Percentiles rank a stretch among this genome's conserved stretches.
Conservation (phyloP, 2,113 vertebrate species). For the Fregetta grallaria region DNA sequence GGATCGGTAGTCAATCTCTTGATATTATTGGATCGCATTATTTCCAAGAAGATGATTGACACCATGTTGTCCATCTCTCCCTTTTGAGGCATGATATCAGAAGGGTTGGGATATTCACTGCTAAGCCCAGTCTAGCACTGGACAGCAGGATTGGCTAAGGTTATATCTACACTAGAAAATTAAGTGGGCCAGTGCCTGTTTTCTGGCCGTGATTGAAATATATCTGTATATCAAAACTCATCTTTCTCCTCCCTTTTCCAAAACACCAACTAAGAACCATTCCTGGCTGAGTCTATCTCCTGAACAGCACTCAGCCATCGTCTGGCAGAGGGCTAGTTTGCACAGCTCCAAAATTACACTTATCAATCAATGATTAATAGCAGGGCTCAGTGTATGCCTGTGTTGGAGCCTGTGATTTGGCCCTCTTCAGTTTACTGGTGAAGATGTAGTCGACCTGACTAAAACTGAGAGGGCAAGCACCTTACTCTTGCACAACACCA, state of each 20-base stretch:
- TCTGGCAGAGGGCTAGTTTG: background rate
- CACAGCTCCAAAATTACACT: background rate
- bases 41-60: background rate
- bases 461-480: background rate
- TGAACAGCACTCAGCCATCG: background rate
- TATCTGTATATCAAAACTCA: background rate
- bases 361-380: background rate
- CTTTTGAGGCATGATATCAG: background rate
- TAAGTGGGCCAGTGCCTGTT: background rate
- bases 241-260: background rate
- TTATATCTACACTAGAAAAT: background rate
- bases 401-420: background rate
- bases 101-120: background rate
- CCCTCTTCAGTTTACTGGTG: background rate
- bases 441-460: background rate
- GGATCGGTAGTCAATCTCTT: background rate
- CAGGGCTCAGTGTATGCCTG: background rate
- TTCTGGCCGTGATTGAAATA: background rate
- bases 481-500: background rate
- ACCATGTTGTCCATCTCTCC: background rate
- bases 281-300: background rate
- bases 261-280: background rate
- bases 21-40: background rate
- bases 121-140: background rate
- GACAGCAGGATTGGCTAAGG: background rate